Evolutionary conservation across 2,797 vertebrate species (phyloP), one percentile per base, ranked within the genome.

Genomic region (Emydoidea blandingii): DNA sequence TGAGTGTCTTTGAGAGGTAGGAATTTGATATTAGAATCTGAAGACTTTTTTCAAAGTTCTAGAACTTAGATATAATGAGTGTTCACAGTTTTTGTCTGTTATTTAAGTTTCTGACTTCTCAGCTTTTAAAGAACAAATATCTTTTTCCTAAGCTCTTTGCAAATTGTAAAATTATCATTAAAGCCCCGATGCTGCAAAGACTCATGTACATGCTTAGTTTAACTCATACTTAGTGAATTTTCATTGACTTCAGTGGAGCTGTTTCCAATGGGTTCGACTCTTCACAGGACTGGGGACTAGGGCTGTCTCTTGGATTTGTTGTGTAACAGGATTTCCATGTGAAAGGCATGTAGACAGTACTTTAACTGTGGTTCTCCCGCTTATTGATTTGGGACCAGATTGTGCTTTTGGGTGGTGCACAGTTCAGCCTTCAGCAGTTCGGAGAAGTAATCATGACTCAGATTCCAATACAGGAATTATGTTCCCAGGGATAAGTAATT

Each of bases 391-490:
- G 37, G n/a, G 68, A 19, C 37, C 21, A 72, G 41, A 44, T 29
- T 76, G 41, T 76, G 37, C 44, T 16, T 76, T 47, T 47, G 54
- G 21, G 34, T 31, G 50, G 79, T 31, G 31, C 49, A 82, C 16
- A 76, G 25, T 44, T 44, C 49, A 37, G 37, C 15, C 4, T 34
- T 50, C 49, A 81, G 18, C 18, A 79, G 41, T 76, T 25, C 2
- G 15, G 41, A 47, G 41, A 44, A 44, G 23, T 47, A 47, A 68
- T 37, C 65, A 23, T 68, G 25, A 78, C 47, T 90, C 83, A 81
- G 3, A 59, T 19, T 5, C 12, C 50, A 79, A 27, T 5, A 86
- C 81, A 86, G 12, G 16, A 85, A 15, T 0, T 0, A 15, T 76
- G 81, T 85, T 83, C 59, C 76, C 65, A 81, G 88, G 87, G 7